Evolutionary conservation across 2,113 vertebrate genomes (phyloP), one percentile per base, ranked within the genome.

Genomic region (Actenoides hombroni): DNA sequence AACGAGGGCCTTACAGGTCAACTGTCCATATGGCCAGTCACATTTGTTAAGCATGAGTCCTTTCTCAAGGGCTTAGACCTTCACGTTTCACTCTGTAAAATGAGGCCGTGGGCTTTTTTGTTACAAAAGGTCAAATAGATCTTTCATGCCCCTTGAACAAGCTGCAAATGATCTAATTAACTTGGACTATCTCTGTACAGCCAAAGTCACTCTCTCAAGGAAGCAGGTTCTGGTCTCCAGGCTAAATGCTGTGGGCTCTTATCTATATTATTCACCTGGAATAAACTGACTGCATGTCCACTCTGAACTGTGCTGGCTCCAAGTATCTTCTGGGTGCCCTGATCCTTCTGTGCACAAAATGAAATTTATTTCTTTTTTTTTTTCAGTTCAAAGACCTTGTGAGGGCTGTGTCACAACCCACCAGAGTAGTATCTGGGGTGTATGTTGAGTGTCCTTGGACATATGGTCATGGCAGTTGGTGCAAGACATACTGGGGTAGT

Each of bases 401-500:
- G 24, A 83, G 37, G 51, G 6, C 37, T 56, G 46, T 75, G 73
- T 51, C 20, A 2, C 24, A 29, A 7, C 12, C 9, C n/a, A 35
- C 28, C 24, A 69, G 48, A 17, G 35, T 17, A 23, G 16, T 21
- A 15, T 35, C 53, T 33, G 25, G 53, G 10, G 8, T 28, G 5
- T 40, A 24, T 44, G 53, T 9, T 61, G 82, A 74, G 9, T 51
- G 49, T 2, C 75, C n/a, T 93, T 74, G n/a, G 80, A 31, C 83
- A 81, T 81, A 88, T 59, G 83, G 86, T 4, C 64, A 16, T 13
- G n/a, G 79, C 88, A 96, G 92, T 88, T 92, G 94, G 80, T 83
- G 33, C 63, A 53, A 73, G 54, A 90, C 39, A 2, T 37, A 54
- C 63, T 92, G 92, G 31, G 54, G 14, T 15, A 16, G 44, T 39